Evolutionary conservation across 1,140 invertebrate genomes (phyloP).

Genomic region (Cherax quadricarinatus): DNA sequence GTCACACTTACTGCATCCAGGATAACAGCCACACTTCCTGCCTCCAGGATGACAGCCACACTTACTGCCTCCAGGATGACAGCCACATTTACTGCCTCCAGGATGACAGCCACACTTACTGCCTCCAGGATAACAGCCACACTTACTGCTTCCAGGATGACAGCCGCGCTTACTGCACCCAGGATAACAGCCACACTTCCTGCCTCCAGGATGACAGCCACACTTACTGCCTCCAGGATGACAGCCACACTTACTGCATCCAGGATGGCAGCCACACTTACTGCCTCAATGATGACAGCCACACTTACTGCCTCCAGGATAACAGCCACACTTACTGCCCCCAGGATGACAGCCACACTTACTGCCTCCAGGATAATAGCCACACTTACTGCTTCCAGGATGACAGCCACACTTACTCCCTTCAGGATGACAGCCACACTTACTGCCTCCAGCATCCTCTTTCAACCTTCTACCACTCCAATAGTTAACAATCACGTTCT

Average conservation of each 20-base stretch:
- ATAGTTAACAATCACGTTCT: neutral
- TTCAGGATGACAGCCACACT: too few species aligned
- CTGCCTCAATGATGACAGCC: neutral
- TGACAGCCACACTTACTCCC: too few species aligned
- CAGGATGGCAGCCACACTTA: neutral
- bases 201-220: neutral
- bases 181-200: too few species aligned
- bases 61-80: neutral
- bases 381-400: too few species aligned
- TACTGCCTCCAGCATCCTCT: neutral
- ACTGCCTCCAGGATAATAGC: too few species aligned
- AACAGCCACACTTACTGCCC: too few species aligned
- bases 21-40: too few species aligned
- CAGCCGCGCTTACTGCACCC: too few species aligned
- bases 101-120: too few species aligned
- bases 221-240: neutral
- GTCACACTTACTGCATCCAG: neutral
- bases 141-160: neutral
- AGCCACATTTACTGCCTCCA: neutral
- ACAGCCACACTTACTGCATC: neutral
- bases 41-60: neutral
- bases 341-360: too few species aligned
- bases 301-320: neutral
- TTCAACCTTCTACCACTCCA: neutral
- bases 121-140: neutral